Percentiles rank a stretch among this genome's conserved stretches.
These are phyloP conservation scores for Berghia stephanieae DNA, from an alignment of 1,140 invertebrate genomes.

Conservation along the genomic window DNA sequence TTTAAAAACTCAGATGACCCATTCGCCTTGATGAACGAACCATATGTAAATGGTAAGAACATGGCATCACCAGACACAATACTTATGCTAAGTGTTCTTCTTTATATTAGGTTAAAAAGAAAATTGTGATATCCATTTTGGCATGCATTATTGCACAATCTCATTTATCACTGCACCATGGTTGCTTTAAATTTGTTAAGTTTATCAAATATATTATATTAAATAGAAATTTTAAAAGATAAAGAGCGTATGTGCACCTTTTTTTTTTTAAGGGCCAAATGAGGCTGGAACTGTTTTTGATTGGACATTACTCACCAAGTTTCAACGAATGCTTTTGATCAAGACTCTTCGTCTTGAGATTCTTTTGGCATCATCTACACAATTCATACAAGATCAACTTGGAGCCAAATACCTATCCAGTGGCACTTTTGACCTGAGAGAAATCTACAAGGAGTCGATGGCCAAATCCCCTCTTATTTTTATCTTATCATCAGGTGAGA, in stretches of 20 bases:
- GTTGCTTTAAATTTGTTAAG: background rate
- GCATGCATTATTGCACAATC: too few species aligned
- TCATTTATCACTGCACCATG: too few species aligned
- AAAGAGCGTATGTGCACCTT: background rate
- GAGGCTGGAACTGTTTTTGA: conserved; percentile 43
- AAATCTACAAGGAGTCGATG: conserved; percentile 60
- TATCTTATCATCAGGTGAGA: conserved; percentile 60
- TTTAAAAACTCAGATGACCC: conserved; percentile 50
- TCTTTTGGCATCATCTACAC: conserved; percentile 48
- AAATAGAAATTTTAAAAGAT: background rate
- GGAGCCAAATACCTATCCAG: conserved; percentile 56
- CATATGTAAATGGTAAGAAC: too few species aligned
- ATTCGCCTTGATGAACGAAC: conserved; percentile 47
- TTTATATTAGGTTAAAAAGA: too few species aligned
- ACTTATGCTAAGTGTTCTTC: too few species aligned
- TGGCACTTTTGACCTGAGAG: conserved; percentile 61
- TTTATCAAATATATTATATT: background rate
- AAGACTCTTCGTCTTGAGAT: conserved; percentile 55
- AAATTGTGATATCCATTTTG: too few species aligned
- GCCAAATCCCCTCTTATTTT: conserved; percentile 62
- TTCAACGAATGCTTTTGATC: conserved; percentile 62
- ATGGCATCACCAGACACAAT: too few species aligned
- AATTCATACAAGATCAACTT: conserved; percentile 59
- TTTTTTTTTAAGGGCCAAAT: conserved; percentile 11
- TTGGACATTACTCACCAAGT: conserved; percentile 54